phyloP scores from a whole-genome alignment of 2,797 vertebrate species.

The Thamnophis elegans region DNA sequence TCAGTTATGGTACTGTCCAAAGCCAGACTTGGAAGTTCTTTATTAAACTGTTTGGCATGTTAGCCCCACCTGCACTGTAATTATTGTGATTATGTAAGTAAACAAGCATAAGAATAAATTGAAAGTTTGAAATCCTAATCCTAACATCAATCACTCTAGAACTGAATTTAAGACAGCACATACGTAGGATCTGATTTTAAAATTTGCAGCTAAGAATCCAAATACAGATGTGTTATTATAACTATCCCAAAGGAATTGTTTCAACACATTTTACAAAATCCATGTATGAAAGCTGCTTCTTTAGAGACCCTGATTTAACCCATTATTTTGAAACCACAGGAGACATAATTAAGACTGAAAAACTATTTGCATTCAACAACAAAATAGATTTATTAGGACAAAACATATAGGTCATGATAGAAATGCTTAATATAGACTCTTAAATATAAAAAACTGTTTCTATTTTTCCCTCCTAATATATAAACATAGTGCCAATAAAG shows the following conservation, averaged over 20 bases:
- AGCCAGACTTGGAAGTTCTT: neutral
- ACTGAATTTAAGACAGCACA: too few relatives aligned
- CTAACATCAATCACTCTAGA: neutral
- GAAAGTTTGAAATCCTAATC: neutral
- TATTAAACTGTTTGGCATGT: neutral
- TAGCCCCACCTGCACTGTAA: neutral
- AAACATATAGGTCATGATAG: slow-evolving; percentile 3
- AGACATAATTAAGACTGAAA: slow-evolving; percentile 35
- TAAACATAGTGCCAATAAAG: neutral
- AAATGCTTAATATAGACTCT: neutral
- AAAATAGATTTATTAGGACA: slow-evolving; percentile 21
- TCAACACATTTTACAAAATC: slow-evolving; percentile 27
- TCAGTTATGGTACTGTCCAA: neutral
- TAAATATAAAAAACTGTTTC: neutral
- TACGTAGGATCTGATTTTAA: neutral
- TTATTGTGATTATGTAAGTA: neutral
- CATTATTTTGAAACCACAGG: slow-evolving; percentile 25
- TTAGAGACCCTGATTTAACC: slow-evolving; percentile 26
- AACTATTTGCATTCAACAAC: neutral
- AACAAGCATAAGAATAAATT: neutral
- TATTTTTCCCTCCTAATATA: neutral
- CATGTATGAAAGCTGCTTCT: slow-evolving; percentile 32
- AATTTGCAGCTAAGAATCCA: slow-evolving; percentile 9
- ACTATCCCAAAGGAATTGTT: neutral
- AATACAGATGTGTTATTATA: slow-evolving; percentile 21